Evolutionary conservation across 2,113 vertebrate species (phyloP).

Genomic region (Peromyscus californicus): DNA sequence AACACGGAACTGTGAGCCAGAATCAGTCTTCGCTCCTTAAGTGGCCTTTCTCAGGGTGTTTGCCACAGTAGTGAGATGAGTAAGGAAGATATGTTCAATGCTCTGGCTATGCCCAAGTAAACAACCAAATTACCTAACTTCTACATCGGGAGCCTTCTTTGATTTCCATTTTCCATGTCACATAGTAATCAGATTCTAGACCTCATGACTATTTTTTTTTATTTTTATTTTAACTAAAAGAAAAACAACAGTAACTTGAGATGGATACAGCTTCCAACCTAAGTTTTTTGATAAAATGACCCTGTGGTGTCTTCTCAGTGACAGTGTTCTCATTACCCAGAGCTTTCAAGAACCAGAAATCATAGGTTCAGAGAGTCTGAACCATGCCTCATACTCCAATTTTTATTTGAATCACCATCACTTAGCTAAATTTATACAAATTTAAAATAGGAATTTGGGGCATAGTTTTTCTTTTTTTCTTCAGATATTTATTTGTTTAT

Average conservation of each 20-base stretch:
- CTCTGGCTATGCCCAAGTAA: neutral
- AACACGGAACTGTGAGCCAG: fast-evolving
- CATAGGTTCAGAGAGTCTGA: neutral
- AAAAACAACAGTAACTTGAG: neutral
- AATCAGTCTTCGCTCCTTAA: neutral
- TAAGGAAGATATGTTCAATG: neutral
- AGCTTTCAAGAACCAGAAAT: constrained; percentile 38
- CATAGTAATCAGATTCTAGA: neutral
- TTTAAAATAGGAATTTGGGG: constrained; percentile 12
- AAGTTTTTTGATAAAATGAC: neutral
- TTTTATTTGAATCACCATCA: constrained; percentile 1
- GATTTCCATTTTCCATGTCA: constrained; percentile 8
- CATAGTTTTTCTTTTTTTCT: constrained; percentile 10
- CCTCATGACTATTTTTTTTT: neutral
- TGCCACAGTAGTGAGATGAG: neutral
- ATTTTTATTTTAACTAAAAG: constrained; percentile 45
- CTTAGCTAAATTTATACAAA: constrained; percentile 9
- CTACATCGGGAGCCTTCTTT: neutral
- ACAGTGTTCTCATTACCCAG: neutral
- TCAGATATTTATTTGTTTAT: constrained; percentile 54
- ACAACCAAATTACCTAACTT: neutral
- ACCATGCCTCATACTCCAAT: neutral
- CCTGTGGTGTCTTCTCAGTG: neutral
- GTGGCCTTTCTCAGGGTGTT: neutral
- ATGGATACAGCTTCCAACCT: constrained; percentile 13